Percentiles rank a stretch among this genome's conserved stretches.
Evolutionary conservation across 35 echinoderm and acorn worm genomes (phyloP).

Genomic region (Ophioderma brevispina): DNA sequence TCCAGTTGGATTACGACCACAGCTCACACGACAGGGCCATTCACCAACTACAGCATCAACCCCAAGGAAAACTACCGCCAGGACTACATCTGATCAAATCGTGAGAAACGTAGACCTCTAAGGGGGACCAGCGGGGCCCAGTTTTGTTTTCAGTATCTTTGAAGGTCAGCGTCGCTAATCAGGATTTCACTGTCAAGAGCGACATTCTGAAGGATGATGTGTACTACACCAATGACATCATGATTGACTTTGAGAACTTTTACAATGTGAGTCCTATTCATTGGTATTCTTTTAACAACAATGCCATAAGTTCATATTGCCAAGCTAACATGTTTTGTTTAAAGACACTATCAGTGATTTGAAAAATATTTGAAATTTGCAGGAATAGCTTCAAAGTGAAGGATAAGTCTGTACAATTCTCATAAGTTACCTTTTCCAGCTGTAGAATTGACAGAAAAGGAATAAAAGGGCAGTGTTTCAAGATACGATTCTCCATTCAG

Average conservation of each 20-base stretch:
- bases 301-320: too few species aligned
- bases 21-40: constrained; percentile 71
- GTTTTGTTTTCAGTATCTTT: too few species aligned
- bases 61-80: constrained; percentile 80
- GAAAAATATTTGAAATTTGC: too few species aligned
- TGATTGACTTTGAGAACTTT: constrained; percentile 21
- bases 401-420: too few species aligned
- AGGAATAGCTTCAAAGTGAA: too few species aligned
- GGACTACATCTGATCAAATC: neutral
- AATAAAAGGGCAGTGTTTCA: too few species aligned
- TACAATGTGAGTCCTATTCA: constrained; percentile 35
- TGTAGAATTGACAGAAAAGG: too few species aligned
- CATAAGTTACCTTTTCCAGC: too few species aligned
- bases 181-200: constrained; percentile 67
- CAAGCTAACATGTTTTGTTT: too few species aligned
- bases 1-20: constrained; percentile 62
- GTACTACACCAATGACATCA: constrained; percentile 17
- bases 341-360: too few species aligned
- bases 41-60: constrained; percentile 80
- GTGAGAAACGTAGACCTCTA: neutral
- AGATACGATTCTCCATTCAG: too few species aligned
- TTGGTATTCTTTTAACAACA: too few species aligned
- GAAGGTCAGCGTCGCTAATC: constrained; percentile 23
- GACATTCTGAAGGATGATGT: neutral
- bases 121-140: neutral